Conservation (phyloP, 2,888 invertebrate species). For the Leucoma salicis region DNA sequence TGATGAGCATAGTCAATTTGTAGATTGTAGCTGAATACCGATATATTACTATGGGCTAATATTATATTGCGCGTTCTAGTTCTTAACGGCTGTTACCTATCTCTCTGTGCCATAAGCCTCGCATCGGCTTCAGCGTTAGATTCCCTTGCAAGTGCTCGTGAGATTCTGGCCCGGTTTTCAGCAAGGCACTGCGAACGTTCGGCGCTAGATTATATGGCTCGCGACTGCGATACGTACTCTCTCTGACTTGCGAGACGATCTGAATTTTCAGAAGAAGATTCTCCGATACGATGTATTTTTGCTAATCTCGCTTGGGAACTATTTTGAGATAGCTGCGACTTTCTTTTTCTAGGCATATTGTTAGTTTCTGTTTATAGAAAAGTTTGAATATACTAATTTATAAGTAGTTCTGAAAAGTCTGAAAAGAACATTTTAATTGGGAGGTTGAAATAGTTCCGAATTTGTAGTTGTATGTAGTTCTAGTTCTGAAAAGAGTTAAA, state of each 20-base stretch:
- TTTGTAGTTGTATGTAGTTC: too few relatives aligned
- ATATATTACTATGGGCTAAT: background rate
- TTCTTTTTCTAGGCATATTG: too few relatives aligned
- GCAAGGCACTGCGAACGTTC: background rate
- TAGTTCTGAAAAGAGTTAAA: too few relatives aligned
- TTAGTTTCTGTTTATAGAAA: too few relatives aligned
- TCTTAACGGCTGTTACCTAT: background rate
- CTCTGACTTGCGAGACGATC: too few relatives aligned
- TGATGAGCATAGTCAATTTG: constrained; percentile 21
- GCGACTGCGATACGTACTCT: background rate
- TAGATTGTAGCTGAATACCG: constrained; percentile 13
- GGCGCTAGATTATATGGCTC: background rate
- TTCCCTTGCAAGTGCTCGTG: background rate
- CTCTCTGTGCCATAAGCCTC: background rate
- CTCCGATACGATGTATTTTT: constrained; percentile 9
- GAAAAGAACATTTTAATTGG: too few relatives aligned
- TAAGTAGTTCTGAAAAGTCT: too few relatives aligned
- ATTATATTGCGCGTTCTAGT: background rate
- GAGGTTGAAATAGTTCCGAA: too few relatives aligned
- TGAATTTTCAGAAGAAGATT: constrained; percentile 6
- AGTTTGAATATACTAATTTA: too few relatives aligned
- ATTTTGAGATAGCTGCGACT: constrained; percentile 3
- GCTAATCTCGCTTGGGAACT: constrained; percentile 5
- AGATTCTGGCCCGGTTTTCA: background rate
- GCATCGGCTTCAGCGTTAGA: too few relatives aligned